Evolutionary conservation across 2,113 vertebrate genomes (phyloP), one percentile per base, ranked within the genome.

Genomic region (Baryphthengus martii): DNA sequence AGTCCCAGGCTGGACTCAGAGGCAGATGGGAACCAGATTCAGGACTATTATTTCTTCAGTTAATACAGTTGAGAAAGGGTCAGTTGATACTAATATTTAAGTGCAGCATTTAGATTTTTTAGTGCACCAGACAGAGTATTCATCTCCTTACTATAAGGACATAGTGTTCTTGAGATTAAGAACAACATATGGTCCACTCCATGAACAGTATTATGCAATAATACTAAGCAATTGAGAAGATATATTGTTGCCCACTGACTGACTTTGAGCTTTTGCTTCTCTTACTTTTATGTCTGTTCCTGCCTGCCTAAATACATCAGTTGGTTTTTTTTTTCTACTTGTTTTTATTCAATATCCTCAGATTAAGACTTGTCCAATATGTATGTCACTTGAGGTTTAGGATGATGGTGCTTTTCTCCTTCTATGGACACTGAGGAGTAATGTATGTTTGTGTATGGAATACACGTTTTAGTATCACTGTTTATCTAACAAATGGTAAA

Each of bases 101-200:
- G 58, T 26, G 13, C 26, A 75, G 20, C 9, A n/a, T 75, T 7
- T 20, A 26, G 0, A 13, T 20, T 35, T 78, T 93, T 82, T 35
- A 67, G 40, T 2, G 1, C 52, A n/a, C n/a, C 29, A 35, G 39
- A 9, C 40, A 31, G 17, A 35, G 17, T 61, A 71, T 28, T 9
- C 2, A 1, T 49, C 42, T 62, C 66, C 8, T 52, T 83, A 31
- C 25, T 67, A 10, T 75, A 72, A 62, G 24, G 42, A 47, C 5
- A 21, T 28, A 15, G 8, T 35, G 33, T 70, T 78, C 7, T 6
- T 0, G 3, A 65, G 44, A 52, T 3, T 47, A 62, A 75, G n/a
- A 44, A 37, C 1, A 6, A 13, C 18, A 9, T 14, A 6, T 10
- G 18, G 7, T 35, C 13, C 9, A 6, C 25, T 84, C 21, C 0